Evolutionary conservation across 2,113 vertebrate species (phyloP).

Genomic region (Percopsis transmontana): DNA sequence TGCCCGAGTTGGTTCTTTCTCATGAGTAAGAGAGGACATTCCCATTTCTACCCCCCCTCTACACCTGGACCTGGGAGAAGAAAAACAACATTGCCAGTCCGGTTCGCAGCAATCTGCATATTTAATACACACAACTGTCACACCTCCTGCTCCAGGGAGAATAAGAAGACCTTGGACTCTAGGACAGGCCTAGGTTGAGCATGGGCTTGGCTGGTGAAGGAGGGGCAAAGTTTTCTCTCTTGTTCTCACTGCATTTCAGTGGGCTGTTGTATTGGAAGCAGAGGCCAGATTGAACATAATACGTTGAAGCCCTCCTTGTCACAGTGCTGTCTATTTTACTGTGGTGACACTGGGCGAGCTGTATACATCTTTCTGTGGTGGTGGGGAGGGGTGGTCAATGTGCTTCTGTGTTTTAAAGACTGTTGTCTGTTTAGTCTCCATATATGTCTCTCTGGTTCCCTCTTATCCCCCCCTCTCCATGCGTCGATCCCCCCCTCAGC

Average conservation of each 20-base stretch:
- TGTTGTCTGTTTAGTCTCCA: slow-evolving; percentile 27
- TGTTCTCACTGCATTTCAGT: slow-evolving; percentile 29
- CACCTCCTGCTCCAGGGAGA: neutral
- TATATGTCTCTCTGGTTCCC: slow-evolving; percentile 7
- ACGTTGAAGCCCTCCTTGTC: neutral
- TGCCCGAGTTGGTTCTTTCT: too few species aligned
- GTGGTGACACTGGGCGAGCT: neutral
- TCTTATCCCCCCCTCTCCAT: slow-evolving; percentile 10
- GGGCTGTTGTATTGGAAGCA: slow-evolving; percentile 4
- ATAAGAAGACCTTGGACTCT: slow-evolving; percentile 49
- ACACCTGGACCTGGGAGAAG: neutral
- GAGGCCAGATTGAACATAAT: slow-evolving; percentile 17
- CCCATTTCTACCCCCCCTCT: neutral
- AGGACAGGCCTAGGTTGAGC: slow-evolving; percentile 5
- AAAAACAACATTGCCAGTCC: slow-evolving; percentile 9
- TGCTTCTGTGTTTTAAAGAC: slow-evolving; percentile 45
- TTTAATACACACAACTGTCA: slow-evolving; percentile 29
- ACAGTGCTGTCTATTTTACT: neutral
- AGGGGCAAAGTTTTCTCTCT: slow-evolving; percentile 18
- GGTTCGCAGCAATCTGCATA: slow-evolving; percentile 18
- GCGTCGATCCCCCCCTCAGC: slow-evolving; percentile 21
- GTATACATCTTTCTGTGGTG: slow-evolving; percentile 9
- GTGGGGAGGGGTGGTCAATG: slow-evolving; percentile 8
- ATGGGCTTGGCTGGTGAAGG: neutral
- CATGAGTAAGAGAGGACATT: neutral